These are phyloP conservation scores for Megaceryle maxima DNA, from an alignment of 2,113 vertebrate species.

Conservation along the genomic window DNA sequence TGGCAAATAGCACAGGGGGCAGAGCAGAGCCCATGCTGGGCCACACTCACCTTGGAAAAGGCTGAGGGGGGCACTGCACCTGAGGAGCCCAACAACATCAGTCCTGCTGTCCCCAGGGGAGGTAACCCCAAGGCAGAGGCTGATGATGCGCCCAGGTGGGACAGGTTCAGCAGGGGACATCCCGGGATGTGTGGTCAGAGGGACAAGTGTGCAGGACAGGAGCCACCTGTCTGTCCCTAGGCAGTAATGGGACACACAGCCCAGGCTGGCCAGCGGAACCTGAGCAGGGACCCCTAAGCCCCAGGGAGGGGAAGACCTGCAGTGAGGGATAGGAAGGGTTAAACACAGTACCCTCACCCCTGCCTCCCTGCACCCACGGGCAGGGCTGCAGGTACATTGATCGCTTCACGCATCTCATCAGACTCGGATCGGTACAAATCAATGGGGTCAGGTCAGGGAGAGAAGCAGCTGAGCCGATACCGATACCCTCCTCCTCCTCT, in stretches of 20 bases:
- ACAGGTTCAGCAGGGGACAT: neutral
- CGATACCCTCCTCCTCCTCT: neutral
- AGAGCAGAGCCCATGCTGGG: neutral
- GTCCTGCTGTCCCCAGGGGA: neutral
- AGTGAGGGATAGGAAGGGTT: rapidly evolving
- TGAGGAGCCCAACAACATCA: rapidly evolving
- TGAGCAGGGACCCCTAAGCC: neutral
- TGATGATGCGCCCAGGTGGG: neutral
- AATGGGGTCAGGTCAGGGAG: neutral
- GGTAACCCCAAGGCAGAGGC: neutral
- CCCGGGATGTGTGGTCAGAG: neutral
- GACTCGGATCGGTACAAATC: neutral
- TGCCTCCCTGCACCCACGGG: neutral
- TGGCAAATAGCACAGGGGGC: rapidly evolving
- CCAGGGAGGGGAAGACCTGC: rapidly evolving
- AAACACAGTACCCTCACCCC: neutral
- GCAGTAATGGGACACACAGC: neutral
- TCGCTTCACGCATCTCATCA: neutral
- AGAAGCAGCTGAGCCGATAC: neutral
- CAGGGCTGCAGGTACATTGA: neutral
- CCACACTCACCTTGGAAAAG: rapidly evolving
- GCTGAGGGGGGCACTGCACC: neutral
- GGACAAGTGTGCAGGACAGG: rapidly evolving
- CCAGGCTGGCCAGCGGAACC: neutral
- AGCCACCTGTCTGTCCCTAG: rapidly evolving